These are phyloP conservation scores for Parnassius apollo DNA, from an alignment of 2,888 invertebrate genomes.

Conservation along the genomic window DNA sequence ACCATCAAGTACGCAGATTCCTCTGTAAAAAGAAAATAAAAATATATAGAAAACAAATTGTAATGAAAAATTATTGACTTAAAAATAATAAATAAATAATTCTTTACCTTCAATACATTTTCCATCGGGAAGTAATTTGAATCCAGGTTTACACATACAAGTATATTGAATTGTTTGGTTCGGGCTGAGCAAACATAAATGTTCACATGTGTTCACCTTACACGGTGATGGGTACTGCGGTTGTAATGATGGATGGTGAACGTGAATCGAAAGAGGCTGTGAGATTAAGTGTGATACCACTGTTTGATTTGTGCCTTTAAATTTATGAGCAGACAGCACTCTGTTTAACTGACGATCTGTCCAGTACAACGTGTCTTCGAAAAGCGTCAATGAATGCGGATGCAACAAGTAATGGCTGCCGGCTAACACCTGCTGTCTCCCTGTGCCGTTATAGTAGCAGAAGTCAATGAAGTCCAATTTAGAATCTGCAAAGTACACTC, in stretches of 20 bases:
- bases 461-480: slow-evolving; percentile 98
- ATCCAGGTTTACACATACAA: slow-evolving; percentile 96
- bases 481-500: slow-evolving; percentile 98
- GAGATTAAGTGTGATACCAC: slow-evolving; percentile 97
- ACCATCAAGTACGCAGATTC: slow-evolving; percentile 95
- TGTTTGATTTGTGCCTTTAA: slow-evolving; percentile 93
- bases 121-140: slow-evolving; percentile 84
- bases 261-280: slow-evolving; percentile 96
- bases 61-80: neutral
- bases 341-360: slow-evolving; percentile 96
- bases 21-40: slow-evolving; percentile 74
- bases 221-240: slow-evolving; percentile 91
- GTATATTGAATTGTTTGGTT: slow-evolving; percentile 85
- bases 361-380: slow-evolving; percentile 98
- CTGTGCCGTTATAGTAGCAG: slow-evolving; percentile 97
- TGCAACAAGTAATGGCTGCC: slow-evolving; percentile 96
- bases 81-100: slow-evolving; percentile 13
- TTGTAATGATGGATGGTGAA: slow-evolving; percentile 96
- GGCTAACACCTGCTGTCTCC: slow-evolving; percentile 92
- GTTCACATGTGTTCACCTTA: slow-evolving; percentile 84
- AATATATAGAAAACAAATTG: slow-evolving; percentile 3
- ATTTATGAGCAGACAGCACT: slow-evolving; percentile 95
- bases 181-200: slow-evolving; percentile 95
- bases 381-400: slow-evolving; percentile 96
- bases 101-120: slow-evolving; percentile 84